Percentiles rank a stretch among this genome's conserved stretches.
phyloP scores from a whole-genome alignment of 2,113 vertebrate species.

The Melanocharis versteri region DNA sequence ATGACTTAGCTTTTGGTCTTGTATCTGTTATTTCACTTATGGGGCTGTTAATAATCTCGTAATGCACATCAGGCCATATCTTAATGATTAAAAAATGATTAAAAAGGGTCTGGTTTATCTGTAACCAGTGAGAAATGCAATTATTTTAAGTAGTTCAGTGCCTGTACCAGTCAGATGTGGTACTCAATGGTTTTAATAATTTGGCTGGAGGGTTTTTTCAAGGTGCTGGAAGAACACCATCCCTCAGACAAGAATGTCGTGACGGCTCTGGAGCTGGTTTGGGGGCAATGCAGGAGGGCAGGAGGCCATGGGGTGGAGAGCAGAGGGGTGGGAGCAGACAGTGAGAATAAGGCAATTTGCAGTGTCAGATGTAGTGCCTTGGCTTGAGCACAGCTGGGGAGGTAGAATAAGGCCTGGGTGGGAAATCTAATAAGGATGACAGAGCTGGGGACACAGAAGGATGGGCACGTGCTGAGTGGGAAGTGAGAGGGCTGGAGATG shows the following conservation, averaged over 20 bases:
- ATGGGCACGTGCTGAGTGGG: background rate
- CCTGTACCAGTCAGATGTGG: background rate
- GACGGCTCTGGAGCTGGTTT: background rate
- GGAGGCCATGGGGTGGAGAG: background rate
- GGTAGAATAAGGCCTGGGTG: background rate
- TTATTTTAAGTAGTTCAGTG: background rate
- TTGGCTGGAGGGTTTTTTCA: background rate
- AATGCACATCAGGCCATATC: background rate
- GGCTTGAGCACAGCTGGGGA: background rate
- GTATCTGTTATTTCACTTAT: background rate
- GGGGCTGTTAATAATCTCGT: background rate
- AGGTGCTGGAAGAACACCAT: background rate
- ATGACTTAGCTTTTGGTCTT: background rate
- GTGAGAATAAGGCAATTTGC: background rate
- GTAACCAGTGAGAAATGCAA: background rate
- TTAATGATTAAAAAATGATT: background rate
- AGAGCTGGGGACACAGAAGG: background rate
- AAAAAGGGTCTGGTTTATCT: background rate
- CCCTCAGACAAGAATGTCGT: rapidly evolving
- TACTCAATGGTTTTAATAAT: background rate
- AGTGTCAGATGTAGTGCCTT: background rate
- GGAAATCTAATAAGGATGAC: background rate
- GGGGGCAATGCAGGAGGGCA: background rate
- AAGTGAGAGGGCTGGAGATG: background rate
- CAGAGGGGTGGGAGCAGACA: background rate